Conservation (phyloP, 2,888 invertebrate species). For the Nebria salina region DNA sequence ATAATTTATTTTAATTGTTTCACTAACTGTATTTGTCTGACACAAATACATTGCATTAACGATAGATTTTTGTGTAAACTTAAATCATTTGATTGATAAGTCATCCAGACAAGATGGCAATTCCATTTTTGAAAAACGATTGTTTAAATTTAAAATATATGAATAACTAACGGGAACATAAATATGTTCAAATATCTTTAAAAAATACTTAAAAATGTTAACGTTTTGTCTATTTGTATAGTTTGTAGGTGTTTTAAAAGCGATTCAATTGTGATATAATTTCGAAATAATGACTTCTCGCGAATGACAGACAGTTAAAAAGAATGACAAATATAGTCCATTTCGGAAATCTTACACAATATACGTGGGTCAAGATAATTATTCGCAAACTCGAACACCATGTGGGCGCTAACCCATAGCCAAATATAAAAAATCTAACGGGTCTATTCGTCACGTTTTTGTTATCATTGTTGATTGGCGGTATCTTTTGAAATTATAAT, state of each 20-base stretch:
- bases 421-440: constrained; percentile 35
- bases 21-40: not conserved
- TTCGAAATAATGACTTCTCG: not conserved
- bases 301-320: not conserved
- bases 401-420: constrained; percentile 21
- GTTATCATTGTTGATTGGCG: not conserved
- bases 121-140: not conserved
- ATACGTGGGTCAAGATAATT: constrained; percentile 13
- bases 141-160: not conserved
- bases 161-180: not conserved
- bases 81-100: not conserved
- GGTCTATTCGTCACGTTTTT: constrained; percentile 15
- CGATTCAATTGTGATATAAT: not conserved
- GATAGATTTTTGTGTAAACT: not conserved
- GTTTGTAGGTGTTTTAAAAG: not conserved
- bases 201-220: not conserved
- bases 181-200: not conserved
- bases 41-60: not conserved
- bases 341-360: not conserved
- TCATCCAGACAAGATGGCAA: not conserved
- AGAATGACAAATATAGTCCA: not conserved
- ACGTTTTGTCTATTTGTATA: not conserved
- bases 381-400: constrained; percentile 29
- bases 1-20: not conserved
- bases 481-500: not conserved